Evolutionary conservation across 2,797 vertebrate species (phyloP).

Genomic region (Gallinago stenura): DNA sequence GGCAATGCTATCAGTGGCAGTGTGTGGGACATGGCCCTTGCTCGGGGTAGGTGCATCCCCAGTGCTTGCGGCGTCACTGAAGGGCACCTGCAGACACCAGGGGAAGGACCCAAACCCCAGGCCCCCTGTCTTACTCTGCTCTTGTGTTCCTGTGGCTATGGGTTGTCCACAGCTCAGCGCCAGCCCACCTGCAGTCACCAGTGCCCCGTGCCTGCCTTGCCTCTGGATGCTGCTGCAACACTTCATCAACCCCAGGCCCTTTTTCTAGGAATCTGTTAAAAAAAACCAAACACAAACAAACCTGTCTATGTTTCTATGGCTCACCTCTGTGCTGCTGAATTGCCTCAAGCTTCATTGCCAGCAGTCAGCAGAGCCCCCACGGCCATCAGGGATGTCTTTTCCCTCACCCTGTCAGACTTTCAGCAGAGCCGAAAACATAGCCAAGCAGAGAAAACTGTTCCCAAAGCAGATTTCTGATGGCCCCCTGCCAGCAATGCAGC

Average conservation of each 20-base stretch:
- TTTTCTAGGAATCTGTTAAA: neutral
- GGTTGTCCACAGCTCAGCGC: neutral
- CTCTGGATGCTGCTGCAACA: neutral
- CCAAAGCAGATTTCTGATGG: neutral
- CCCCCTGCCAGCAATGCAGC: neutral
- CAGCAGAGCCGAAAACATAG: neutral
- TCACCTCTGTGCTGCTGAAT: neutral
- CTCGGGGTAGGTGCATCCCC: neutral
- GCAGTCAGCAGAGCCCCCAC: neutral
- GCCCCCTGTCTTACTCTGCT: neutral
- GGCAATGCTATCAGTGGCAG: neutral
- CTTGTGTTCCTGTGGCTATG: neutral
- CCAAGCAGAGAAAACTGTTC: neutral
- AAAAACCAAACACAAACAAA: neutral
- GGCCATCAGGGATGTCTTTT: neutral
- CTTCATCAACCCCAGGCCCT: neutral
- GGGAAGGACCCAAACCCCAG: neutral
- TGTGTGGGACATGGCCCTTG: neutral
- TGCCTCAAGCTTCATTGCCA: neutral
- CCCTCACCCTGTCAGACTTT: neutral
- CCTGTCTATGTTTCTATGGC: neutral
- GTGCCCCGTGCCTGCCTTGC: neutral
- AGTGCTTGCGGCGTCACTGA: rapidly evolving
- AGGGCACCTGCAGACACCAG: neutral
- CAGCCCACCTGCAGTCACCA: neutral